Conservation (phyloP, 2,797 vertebrate species). For the Spinibarbus caldwelli region DNA sequence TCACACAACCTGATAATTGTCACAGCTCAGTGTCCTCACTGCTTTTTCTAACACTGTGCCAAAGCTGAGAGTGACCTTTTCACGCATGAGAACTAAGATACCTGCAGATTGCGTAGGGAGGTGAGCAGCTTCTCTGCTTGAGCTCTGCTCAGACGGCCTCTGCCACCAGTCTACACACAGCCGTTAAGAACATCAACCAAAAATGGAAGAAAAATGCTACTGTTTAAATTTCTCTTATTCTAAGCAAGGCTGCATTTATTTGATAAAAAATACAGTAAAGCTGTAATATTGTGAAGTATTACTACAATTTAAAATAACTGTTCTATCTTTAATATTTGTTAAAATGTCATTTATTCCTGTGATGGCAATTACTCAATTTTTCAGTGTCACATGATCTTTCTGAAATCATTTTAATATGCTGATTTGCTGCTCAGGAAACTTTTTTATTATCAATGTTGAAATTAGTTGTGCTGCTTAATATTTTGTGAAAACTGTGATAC, state of each 20-base stretch:
- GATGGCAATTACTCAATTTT: background rate
- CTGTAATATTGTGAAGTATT: background rate
- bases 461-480: too few relatives aligned
- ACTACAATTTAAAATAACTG: background rate
- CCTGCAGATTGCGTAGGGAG: constrained; percentile 73
- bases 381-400: background rate
- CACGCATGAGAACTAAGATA: constrained; percentile 53
- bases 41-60: constrained; percentile 16
- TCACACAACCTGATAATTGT: constrained; percentile 29
- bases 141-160: constrained; percentile 68
- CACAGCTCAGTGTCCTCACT: constrained; percentile 34
- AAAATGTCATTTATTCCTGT: background rate
- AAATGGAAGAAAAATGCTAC: background rate
- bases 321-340: background rate
- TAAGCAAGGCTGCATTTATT: background rate
- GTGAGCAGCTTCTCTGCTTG: constrained; percentile 75
- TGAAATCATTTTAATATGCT: background rate
- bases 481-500: background rate
- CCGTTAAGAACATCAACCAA: constrained; percentile 64
- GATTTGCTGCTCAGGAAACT: background rate
- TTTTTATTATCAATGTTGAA: background rate
- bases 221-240: background rate
- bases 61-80: constrained; percentile 18
- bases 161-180: constrained; percentile 71
- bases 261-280: background rate